Evolutionary conservation across 2,797 vertebrate species (phyloP), one percentile per base, ranked within the genome.

Genomic region (Melopsittacus undulatus): DNA sequence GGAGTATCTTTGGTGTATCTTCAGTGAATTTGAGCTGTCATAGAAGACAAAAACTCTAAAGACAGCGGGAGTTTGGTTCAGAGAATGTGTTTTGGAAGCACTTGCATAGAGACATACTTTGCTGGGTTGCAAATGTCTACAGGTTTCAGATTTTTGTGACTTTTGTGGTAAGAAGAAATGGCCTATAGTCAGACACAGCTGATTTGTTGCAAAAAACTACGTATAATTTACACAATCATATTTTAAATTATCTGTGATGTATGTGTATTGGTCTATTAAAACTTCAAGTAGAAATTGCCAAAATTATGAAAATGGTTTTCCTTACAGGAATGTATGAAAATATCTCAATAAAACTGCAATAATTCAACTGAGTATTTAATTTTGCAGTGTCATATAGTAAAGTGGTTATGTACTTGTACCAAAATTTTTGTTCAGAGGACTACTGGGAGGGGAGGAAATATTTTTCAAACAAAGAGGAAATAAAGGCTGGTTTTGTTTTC

Each of bases 361-460:
- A 85, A 70, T 88, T 95, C 36, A 69, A 9, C 30, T 51, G 26
- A 73, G 9, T 62, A 34, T 73, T 89, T 40, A 32, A 36, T 24
- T 79, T 51, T 86, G 21, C 30, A 30, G 57, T 48, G 4, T 76
- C 49, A 32, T 89, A 32, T 14, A 75, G 5, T 70, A 32, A 80
- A 85, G 29, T 36, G 40, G 5, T 74, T 48, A 27, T 5, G 21
- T 89, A 49, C 14, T 52, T 49, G 11, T 52, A 40, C 42, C 23
- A 74, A 43, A 46, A 5, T 5, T 54, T 75, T 61, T 85, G 23
- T 66, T 42, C 16, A 42, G 56, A 54, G 38, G 38, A n/a, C n/a
- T 76, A 2, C 5, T 18, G 18, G 3, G 8, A 54, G 9, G 6
- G 7, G 5, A 6, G 14, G 21, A 3, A 9, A 48, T 61, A 4